phyloP scores from a whole-genome alignment of 2,113 vertebrate genomes.

The Bathybates hornii region DNA sequence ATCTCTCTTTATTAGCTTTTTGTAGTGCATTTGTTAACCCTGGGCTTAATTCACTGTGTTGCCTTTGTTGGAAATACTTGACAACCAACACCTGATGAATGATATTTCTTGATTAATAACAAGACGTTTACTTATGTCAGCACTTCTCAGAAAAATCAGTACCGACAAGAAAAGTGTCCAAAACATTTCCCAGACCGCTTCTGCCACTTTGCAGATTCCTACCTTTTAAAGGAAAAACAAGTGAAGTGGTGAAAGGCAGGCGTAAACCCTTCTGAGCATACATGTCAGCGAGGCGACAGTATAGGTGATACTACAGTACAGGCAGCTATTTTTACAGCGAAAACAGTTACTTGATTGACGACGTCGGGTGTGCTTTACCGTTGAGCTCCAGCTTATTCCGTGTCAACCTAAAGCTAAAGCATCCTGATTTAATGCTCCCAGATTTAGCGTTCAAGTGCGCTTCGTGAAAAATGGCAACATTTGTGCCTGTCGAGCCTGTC shows the following conservation, averaged over 20 bases:
- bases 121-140: background rate
- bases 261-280: background rate
- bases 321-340: slow-evolving; percentile 7
- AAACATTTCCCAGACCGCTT: background rate
- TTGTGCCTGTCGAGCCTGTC: background rate
- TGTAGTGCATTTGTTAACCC: background rate
- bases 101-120: background rate
- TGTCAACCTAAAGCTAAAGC: slow-evolving; percentile 24
- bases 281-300: background rate
- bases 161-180: background rate
- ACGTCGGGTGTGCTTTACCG: slow-evolving; percentile 2
- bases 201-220: background rate
- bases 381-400: background rate
- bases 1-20: background rate
- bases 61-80: background rate
- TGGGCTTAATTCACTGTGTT: background rate
- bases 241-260: background rate
- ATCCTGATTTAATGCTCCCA: background rate
- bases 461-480: background rate
- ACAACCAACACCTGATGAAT: background rate
- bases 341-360: slow-evolving; percentile 15
- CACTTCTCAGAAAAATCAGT: background rate
- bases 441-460: background rate
- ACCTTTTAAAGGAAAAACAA: background rate
- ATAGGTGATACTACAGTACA: background rate